Evolutionary conservation across 2,797 vertebrate genomes (phyloP).

Genomic region (Graptemys geographica): DNA sequence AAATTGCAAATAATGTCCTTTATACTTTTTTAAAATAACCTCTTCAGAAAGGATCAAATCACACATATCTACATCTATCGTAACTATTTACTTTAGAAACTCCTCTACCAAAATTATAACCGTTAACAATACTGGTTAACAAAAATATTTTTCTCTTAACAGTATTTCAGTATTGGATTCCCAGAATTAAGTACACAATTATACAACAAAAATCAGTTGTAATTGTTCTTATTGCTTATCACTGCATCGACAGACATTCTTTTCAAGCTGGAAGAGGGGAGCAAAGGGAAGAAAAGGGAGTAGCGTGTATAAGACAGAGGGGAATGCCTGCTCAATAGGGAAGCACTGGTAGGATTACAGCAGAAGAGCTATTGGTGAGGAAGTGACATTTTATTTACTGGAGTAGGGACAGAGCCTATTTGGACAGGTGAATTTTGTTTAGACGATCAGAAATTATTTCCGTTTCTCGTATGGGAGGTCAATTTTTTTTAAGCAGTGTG

Average conservation of each 20-base stretch:
- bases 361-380: background rate
- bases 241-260: background rate
- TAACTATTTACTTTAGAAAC: background rate
- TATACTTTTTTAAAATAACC: background rate
- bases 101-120: background rate
- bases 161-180: background rate
- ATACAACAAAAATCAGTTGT: background rate
- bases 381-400: background rate
- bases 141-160: background rate
- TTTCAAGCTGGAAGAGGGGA: background rate
- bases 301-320: background rate
- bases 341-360: background rate
- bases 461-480: background rate
- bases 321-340: background rate
- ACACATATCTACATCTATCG: background rate
- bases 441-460: background rate
- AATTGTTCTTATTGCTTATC: background rate
- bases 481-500: background rate
- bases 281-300: background rate
- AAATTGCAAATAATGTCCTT: background rate
- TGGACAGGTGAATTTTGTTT: background rate
- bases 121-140: background rate
- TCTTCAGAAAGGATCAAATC: background rate
- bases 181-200: background rate
- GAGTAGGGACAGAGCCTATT: background rate